Evolutionary conservation across 2,888 invertebrate genomes (phyloP), one percentile per base, ranked within the genome.

Genomic region (Amiota mariae): DNA sequence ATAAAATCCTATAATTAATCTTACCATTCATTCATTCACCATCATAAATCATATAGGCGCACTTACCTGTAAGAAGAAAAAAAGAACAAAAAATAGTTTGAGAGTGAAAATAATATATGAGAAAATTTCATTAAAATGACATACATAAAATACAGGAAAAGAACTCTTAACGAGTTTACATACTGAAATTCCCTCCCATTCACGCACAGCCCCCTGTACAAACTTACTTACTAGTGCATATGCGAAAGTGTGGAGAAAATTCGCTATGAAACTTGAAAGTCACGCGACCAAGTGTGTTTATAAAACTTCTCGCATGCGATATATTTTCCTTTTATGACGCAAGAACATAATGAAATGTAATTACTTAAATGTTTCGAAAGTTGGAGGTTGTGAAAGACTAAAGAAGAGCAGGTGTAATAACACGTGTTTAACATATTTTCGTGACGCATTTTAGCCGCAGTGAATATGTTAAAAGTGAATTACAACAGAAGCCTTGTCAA

Each of bases 1-100:
- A 9, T 1, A 63, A 59, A 63, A 36, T 36, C 8, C n/a, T 49
- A 49, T 68, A 11, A 68, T 24, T 51, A 54, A 68, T 54, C 67
- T 68, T 68, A 68, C 67, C 67, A 63, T 46, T 18, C 46, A 36
- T 63, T 56, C 13, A 36, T 56, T 9, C 15, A 63, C 61, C 67
- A 68, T 68, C 51, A 68, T 68, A 68, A 68, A 68, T 54, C 51
- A 54, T 15, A 68, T 36, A 20, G 4, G 51, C 67, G 13, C 13
- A 68, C 67, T 68, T 68, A 68, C 67, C 67, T 68, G 54, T 0
- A 68, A 68, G n/a, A n/a, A 68, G 59, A 54, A 20, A 54, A 67
- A 12, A 63, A 59, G n/a, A n/a, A 59, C 3, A 24, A 24, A 24
- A 3, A 51, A n/a, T 51, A 36, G 36, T 2, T 36, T 15, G 59